Base-by-base conservation (phyloP, 1,140 invertebrate genomes). In the Trachymyrmex cornetzi region DNA sequence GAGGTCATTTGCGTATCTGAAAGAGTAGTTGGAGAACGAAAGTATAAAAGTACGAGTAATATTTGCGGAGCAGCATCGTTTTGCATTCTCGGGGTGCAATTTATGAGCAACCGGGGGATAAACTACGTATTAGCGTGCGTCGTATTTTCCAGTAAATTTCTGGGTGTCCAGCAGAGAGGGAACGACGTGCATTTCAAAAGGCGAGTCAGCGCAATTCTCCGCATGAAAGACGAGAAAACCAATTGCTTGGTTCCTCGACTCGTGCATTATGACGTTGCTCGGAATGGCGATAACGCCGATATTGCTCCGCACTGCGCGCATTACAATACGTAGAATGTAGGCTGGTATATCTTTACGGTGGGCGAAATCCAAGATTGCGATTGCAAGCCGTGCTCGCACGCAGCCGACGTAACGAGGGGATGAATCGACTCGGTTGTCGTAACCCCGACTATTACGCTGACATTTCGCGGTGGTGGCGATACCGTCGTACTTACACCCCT, bases 311-410 rank as follows among this genome's bases (percentile, higher is more conserved):
- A n/a, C 7, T n/a, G 48, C 24, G 55, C 34, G n/a, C 63, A 72
- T 74, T 63, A 74, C 16, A 30, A 34, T 48, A 64, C 82, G 22
- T n/a, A n/a, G 27, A 9, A n/a, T 14, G n/a, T 9, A 53, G 27
- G 16, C 12, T 0, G n/a, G 22, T 63, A 57, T 88, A 71, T 88
- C 71, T 86, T 86, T 72, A 72, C 61, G 87, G 30, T 67, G 14
- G n/a, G 4, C 55, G 50, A 86, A 89, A 89, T 86, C 57, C 55
- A 59, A 38, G 55, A 12, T 75, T 27, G 57, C 48, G 75, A 86
- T 89, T 89, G 63, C 34, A 57, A 27, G 34, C 16, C 55, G 63
- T 12, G 14, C 55, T 12, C 86, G 50, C 55, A 57, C 61, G 67
- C 61, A 69, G 71, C 14, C 67, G 14, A 63, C 44, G 27, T 85